A percentile compares a stretch with the other conserved stretches of the same genome.
These are phyloP conservation scores for Nemopilema nomurai DNA, from an alignment of 30 jellyfish, hydroid and myxozoan genomes.

Conservation along the genomic window DNA sequence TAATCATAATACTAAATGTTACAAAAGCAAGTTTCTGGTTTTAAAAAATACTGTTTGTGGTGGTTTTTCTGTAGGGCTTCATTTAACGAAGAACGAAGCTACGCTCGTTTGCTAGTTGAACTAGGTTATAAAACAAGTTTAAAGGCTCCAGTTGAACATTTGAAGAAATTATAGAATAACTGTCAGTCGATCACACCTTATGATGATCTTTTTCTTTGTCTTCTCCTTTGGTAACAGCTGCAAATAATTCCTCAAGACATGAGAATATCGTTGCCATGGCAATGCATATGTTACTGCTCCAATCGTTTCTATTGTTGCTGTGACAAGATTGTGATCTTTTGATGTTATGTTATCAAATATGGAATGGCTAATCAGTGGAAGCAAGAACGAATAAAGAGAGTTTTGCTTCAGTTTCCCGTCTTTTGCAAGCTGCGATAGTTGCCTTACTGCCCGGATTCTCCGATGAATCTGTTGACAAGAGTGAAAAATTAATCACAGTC, in stretches of 20 bases:
- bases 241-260: constrained; percentile 68
- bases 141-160: too few relatives aligned
- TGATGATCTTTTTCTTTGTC: constrained; percentile 60
- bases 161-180: too few relatives aligned
- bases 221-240: constrained; percentile 70
- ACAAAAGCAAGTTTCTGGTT: too few relatives aligned
- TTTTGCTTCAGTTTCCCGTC: constrained; percentile 56
- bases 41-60: too few relatives aligned
- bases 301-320: constrained; percentile 70
- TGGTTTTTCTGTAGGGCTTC: too few relatives aligned
- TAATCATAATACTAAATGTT: too few relatives aligned
- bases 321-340: constrained; percentile 89
- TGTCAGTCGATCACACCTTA: constrained; percentile 58
- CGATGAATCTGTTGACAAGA: constrained; percentile 76
- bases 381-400: constrained; percentile 57
- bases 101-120: too few relatives aligned
- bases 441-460: constrained; percentile 86
- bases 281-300: constrained; percentile 69
- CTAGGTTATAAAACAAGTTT: too few relatives aligned
- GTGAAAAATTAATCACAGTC: neutral
- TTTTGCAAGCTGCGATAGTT: constrained; percentile 48
- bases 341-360: constrained; percentile 64
- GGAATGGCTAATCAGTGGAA: constrained; percentile 87
- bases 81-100: too few relatives aligned
- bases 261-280: constrained; percentile 90